These are phyloP conservation scores for Eublepharis macularius DNA, from an alignment of 2,113 vertebrate genomes.

Conservation along the genomic window DNA sequence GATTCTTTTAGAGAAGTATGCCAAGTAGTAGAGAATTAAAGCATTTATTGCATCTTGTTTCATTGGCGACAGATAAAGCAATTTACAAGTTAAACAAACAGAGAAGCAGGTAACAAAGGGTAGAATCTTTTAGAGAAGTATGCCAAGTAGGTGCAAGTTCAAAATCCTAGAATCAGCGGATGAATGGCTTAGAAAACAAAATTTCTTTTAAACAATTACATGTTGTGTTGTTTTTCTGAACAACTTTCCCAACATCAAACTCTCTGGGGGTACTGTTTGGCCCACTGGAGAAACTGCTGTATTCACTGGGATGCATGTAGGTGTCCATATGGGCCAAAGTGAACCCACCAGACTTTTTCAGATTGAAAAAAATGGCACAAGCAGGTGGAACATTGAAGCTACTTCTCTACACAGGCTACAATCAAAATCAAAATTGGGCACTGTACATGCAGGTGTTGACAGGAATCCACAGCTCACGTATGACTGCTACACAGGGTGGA, in stretches of 20 bases:
- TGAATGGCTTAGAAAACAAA: conserved; percentile 4
- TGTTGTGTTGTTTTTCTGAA: neutral
- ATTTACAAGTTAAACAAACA: conserved; percentile 5
- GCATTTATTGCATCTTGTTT: conserved; percentile 54
- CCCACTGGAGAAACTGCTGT: too few relatives aligned
- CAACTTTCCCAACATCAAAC: neutral
- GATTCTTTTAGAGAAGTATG: conserved; percentile 6
- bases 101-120: neutral
- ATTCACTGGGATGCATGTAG: too few relatives aligned
- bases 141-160: neutral
- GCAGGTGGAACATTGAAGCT: too few relatives aligned
- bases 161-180: conserved; percentile 4
- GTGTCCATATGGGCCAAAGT: too few relatives aligned
- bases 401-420: too few relatives aligned
- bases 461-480: too few relatives aligned
- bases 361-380: too few relatives aligned
- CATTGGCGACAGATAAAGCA: conserved; percentile 16
- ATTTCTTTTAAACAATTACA: neutral
- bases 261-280: too few relatives aligned
- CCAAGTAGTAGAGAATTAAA: conserved; percentile 48
- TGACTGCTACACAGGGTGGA: too few relatives aligned
- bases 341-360: too few relatives aligned
- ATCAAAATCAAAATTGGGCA: too few relatives aligned
- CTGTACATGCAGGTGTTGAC: too few relatives aligned
- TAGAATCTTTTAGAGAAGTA: conserved; percentile 9